Base-by-base conservation (phyloP, 2,113 vertebrate genomes). In the Emydura subglobosa region DNA sequence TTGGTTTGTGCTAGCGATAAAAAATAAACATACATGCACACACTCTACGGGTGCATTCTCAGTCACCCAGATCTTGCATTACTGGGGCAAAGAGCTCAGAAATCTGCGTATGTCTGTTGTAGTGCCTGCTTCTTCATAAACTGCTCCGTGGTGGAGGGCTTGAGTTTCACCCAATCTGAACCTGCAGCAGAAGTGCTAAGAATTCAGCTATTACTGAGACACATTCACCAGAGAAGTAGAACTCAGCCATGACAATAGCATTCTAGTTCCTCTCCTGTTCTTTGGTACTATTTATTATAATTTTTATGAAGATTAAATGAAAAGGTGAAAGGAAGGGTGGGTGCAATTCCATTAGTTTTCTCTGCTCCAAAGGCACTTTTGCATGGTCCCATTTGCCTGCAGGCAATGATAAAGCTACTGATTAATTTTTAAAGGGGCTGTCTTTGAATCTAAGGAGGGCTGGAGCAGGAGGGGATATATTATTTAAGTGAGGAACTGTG, bases 381-480 rank as follows among this genome's bases (percentile, higher is more conserved):
- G 83, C 55, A 92, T 93, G 1, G 86, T 95, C 92, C 61, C 31
- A 96, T 90, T 92, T 92, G 85, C 95, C 95, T 85, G 57, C 50
- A 79, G 97, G 94, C 85, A 59, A 89, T 39, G 54, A 93, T 93
- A 96, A 97, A 97, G 92, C 49, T 85, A 54, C 90, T 86, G 83
- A 96, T 96, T 86, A 94, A 97, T 96, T 85, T 95, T 98, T 92
- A 96, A 97, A 96, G 83, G 90, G 55, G 24, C 90, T 92, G 51
- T 51, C 97, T 98, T 97, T 94, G 97, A 97, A 96, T 53, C 68
- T 89, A 50, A 94, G 90, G 82, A 95, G 93, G 97, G 87, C 34
- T 90, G 83, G 93, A 94, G 94, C 90, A 88, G 93, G 90, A 86
- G 82, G 57, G 57, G 90, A 95, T 97, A 42, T 57, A 96, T 97